Percentiles rank a stretch among this genome's conserved stretches.
Conservation (phyloP, 2,797 vertebrate species). For the Pipistrellus kuhlii region DNA sequence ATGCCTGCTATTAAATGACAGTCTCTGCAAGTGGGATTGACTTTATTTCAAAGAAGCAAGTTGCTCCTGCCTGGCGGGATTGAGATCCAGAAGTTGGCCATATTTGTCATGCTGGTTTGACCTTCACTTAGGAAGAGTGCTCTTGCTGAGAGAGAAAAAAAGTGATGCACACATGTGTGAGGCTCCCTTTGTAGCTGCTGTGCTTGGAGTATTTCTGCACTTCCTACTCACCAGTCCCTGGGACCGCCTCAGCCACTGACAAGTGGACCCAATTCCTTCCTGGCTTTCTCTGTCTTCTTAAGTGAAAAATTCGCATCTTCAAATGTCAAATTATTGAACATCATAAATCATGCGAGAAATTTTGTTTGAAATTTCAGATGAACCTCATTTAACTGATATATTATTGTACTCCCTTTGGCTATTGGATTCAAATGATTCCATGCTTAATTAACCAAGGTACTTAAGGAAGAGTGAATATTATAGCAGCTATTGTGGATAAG, state of each 20-base stretch:
- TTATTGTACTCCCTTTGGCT: slow-evolving; percentile 78
- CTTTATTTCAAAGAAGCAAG: slow-evolving; percentile 79
- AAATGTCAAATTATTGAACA: slow-evolving; percentile 70
- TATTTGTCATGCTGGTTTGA: slow-evolving; percentile 83
- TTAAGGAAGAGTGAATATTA: slow-evolving; percentile 72
- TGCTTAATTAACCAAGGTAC: slow-evolving; percentile 78
- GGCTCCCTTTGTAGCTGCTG: not conserved
- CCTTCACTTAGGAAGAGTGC: slow-evolving; percentile 78
- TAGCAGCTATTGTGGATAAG: slow-evolving; percentile 67
- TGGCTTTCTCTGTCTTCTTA: slow-evolving; percentile 36
- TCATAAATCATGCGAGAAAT: slow-evolving; percentile 67
- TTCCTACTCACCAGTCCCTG: not conserved
- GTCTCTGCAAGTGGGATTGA: slow-evolving; percentile 79
- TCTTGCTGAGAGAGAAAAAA: slow-evolving; percentile 68
- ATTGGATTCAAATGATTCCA: slow-evolving; percentile 78
- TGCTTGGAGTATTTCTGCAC: slow-evolving; percentile 46
- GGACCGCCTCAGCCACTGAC: slow-evolving; percentile 6
- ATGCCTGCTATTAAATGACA: slow-evolving; percentile 80
- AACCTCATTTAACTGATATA: slow-evolving; percentile 76
- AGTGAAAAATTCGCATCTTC: slow-evolving; percentile 1
- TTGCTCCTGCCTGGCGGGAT: slow-evolving; percentile 79
- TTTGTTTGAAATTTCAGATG: slow-evolving; percentile 71
- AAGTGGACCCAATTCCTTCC: not conserved
- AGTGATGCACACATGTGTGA: slow-evolving; percentile 23
- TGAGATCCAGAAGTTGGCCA: slow-evolving; percentile 78